Conservation (phyloP, 2,113 vertebrate genomes). For the Serilophus lunatus region DNA sequence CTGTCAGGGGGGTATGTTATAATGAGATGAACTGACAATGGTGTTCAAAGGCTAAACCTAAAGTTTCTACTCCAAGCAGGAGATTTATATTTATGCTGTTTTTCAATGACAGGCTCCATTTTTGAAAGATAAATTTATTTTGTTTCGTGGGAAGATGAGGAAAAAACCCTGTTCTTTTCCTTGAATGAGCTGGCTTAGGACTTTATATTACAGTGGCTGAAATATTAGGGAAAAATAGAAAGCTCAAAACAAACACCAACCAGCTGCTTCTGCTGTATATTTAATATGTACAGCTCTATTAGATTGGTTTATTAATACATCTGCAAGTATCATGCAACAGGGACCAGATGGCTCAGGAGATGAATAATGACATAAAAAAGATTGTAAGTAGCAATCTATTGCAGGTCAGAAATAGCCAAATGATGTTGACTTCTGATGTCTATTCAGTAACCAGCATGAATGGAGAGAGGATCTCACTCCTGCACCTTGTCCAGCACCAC, state of each 20-base stretch:
- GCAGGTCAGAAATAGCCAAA: neutral
- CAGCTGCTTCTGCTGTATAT: conserved; percentile 50
- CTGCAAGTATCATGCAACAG: conserved; percentile 26
- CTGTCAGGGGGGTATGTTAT: conserved; percentile 29
- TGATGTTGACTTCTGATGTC: neutral
- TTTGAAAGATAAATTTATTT: conserved; percentile 56
- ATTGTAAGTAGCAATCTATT: neutral
- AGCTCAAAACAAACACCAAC: conserved; percentile 30
- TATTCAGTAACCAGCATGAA: neutral
- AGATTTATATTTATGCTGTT: conserved; percentile 54
- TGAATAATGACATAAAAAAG: neutral
- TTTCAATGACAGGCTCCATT: conserved; percentile 38
- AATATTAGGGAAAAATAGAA: conserved; percentile 9
- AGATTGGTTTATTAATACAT: conserved; percentile 50
- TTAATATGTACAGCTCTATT: conserved; percentile 56
- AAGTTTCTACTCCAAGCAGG: conserved; percentile 32
- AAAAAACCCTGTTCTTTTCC: neutral
- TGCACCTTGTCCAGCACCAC: fast-evolving
- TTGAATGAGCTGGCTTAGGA: neutral
- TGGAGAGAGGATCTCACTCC: fast-evolving
- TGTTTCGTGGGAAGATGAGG: neutral
- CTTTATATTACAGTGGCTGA: neutral
- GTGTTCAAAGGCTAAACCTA: conserved; percentile 42
- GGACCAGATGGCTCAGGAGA: conserved; percentile 11
- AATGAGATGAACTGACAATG: conserved; percentile 31